Conservation (phyloP, 2,888 invertebrate species). For the Hetaerina titia region DNA sequence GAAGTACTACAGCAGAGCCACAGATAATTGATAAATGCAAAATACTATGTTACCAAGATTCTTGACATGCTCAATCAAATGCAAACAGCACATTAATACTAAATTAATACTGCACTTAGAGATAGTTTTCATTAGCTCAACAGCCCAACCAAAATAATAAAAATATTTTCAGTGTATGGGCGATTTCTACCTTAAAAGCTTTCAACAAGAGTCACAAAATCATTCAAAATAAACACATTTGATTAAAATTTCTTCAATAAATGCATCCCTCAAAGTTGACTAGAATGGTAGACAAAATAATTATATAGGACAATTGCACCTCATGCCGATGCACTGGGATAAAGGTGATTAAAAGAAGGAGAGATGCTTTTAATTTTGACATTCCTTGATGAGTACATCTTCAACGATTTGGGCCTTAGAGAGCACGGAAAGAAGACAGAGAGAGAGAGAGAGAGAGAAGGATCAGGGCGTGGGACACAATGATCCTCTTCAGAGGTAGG, state of each 20-base stretch:
- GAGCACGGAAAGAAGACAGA: slow-evolving; percentile 34
- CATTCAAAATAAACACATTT: slow-evolving; percentile 29
- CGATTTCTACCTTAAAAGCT: slow-evolving; percentile 13
- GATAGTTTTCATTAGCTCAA: background rate
- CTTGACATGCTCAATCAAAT: background rate
- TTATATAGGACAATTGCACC: slow-evolving; percentile 38
- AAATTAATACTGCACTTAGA: slow-evolving; percentile 32
- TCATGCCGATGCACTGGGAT: background rate
- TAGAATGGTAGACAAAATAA: slow-evolving; percentile 54
- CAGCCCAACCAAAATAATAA: background rate
- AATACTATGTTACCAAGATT: background rate
- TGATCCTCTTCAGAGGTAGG: slow-evolving; percentile 76
- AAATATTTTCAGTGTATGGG: background rate
- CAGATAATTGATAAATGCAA: background rate
- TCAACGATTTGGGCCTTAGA: slow-evolving; percentile 7
- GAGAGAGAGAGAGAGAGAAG: background rate
- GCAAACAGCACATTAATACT: slow-evolving; percentile 12
- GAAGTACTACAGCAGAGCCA: slow-evolving; percentile 1
- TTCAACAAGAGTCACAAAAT: background rate
- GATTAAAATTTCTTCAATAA: background rate
- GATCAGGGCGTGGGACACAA: slow-evolving; percentile 36
- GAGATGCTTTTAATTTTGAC: slow-evolving; percentile 6
- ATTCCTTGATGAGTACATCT: background rate
- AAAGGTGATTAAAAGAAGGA: background rate
- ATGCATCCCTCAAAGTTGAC: slow-evolving; percentile 53